Percentiles rank a stretch among this genome's conserved stretches.
These are phyloP conservation scores for Cyanistes caeruleus DNA, from an alignment of 2,113 vertebrate genomes.

Conservation along the genomic window DNA sequence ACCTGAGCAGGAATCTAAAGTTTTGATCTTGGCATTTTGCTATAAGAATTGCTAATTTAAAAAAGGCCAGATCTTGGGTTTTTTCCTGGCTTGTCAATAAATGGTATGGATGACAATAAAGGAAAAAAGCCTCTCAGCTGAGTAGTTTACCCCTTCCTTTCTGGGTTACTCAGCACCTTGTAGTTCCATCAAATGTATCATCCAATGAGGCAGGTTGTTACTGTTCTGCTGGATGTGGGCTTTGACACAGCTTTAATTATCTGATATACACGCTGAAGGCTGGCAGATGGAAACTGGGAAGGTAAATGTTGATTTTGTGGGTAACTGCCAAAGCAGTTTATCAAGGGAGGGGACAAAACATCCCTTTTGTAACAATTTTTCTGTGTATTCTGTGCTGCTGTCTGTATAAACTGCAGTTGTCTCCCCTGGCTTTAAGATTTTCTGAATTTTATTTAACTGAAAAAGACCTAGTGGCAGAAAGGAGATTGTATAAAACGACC, in stretches of 20 bases:
- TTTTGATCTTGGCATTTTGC: not conserved
- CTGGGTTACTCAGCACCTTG: not conserved
- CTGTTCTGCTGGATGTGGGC: not conserved
- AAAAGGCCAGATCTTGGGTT: not conserved
- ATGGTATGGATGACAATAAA: not conserved
- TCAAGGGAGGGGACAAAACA: not conserved
- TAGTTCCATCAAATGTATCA: not conserved
- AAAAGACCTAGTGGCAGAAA: not conserved
- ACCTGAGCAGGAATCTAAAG: not conserved
- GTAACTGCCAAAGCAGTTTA: not conserved
- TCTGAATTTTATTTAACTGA: not conserved
- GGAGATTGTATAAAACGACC: not conserved
- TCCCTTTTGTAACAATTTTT: not conserved
- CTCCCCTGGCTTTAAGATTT: not conserved
- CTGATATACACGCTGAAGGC: not conserved
- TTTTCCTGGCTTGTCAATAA: not conserved
- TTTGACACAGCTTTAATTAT: not conserved
- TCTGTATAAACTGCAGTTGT: not conserved
- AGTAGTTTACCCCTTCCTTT: not conserved
- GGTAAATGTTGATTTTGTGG: not conserved
- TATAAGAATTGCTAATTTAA: not conserved
- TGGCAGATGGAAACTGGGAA: not conserved
- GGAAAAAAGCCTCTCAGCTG: not conserved
- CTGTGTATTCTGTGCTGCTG: not conserved
- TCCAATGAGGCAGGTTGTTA: not conserved